A percentile compares a stretch with the other conserved stretches of the same genome.
Evolutionary conservation across 2,797 vertebrate genomes (phyloP).

Genomic region (Typhlichthys eigenmanni): DNA sequence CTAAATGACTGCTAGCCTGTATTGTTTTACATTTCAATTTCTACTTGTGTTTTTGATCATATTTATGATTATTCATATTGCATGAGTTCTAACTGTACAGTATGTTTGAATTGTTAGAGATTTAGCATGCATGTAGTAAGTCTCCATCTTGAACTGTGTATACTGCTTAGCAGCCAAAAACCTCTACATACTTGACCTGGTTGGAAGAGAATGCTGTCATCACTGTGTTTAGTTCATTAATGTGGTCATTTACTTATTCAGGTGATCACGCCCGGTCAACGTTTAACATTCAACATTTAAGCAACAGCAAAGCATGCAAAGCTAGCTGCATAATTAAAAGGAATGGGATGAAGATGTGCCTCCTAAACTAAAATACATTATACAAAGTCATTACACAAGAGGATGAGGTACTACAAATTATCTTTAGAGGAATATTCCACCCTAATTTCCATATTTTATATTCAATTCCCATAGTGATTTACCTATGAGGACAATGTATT

Average conservation of each 20-base stretch:
- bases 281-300: conserved; percentile 2
- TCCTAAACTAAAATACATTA: conserved; percentile 29
- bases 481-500: too few species aligned
- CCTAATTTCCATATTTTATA: too few species aligned
- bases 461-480: too few species aligned
- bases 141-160: neutral
- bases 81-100: too few species aligned
- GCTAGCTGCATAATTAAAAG: conserved; percentile 20
- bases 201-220: conserved; percentile 25
- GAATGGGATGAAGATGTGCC: conserved; percentile 10
- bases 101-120: too few species aligned
- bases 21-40: too few species aligned
- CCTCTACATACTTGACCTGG: conserved; percentile 13
- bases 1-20: too few species aligned
- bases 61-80: too few species aligned
- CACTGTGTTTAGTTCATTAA: conserved; percentile 22
- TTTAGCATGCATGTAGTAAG: too few species aligned
- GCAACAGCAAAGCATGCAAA: conserved; percentile 20
- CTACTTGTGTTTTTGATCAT: too few species aligned
- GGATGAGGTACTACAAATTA: conserved; percentile 23
- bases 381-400: conserved; percentile 32
- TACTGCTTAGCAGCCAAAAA: neutral
- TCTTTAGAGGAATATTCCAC: too few species aligned
- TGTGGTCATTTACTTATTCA: neutral
- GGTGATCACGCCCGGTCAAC: too few species aligned